phyloP scores from a whole-genome alignment of 2,888 invertebrate species.

The Neoitamus cyanurus region DNA sequence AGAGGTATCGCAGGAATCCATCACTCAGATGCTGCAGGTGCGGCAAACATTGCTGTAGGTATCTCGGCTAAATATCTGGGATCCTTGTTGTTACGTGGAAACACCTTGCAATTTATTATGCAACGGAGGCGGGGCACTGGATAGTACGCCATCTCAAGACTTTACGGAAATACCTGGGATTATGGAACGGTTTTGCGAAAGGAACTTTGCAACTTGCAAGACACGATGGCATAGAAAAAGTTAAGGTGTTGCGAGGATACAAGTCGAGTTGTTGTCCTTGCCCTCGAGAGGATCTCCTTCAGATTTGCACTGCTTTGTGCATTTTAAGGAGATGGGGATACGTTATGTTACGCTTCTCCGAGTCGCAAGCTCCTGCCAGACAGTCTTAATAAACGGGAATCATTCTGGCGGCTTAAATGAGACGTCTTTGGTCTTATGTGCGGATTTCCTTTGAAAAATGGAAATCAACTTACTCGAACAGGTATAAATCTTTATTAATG shows the following conservation, averaged over 20 bases:
- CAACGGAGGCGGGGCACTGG: background rate
- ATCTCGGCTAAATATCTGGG: background rate
- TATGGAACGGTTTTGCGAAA: background rate
- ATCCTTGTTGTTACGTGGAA: background rate
- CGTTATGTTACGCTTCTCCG: background rate
- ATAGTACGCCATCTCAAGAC: background rate
- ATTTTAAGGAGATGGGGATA: background rate
- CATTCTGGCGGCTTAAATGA: background rate
- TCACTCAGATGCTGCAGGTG: background rate
- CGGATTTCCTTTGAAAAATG: background rate
- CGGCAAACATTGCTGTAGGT: background rate
- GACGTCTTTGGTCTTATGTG: background rate
- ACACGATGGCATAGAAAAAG: background rate
- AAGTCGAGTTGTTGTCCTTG: background rate
- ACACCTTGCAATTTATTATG: slow-evolving; percentile 13
- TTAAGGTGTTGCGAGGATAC: background rate
- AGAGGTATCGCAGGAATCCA: background rate
- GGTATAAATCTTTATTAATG: background rate
- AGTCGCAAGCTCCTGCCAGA: background rate
- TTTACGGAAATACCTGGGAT: background rate
- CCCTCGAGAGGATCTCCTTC: background rate
- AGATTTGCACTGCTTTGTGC: background rate
- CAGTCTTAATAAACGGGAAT: background rate
- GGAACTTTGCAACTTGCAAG: background rate
- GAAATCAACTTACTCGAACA: background rate